A percentile compares a stretch with the other conserved stretches of the same genome.
Conservation (phyloP, 1,140 invertebrate genomes). For the Lamellibrachia luymesi region DNA sequence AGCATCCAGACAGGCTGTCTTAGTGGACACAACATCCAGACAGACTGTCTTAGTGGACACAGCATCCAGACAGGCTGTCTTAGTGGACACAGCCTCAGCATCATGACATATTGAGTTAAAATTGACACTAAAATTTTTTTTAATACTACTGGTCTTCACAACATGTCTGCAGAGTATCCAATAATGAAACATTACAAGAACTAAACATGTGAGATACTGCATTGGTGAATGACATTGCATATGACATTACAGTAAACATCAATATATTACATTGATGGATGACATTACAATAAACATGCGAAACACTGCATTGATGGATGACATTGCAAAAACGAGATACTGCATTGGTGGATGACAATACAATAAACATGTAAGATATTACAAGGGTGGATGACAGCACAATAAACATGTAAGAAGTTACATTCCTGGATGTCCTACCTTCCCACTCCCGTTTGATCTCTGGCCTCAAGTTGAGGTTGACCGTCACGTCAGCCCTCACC, state of each 20-base stretch:
- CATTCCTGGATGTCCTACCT: conserved; percentile 52
- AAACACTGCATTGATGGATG: no score
- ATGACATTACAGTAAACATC: background rate
- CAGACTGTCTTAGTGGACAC: no score
- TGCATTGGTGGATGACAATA: background rate
- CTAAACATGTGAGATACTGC: no score
- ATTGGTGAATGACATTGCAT: no score
- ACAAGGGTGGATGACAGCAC: no score
- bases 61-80: no score
- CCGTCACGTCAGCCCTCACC: conserved; percentile 89
- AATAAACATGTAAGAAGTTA: no score
- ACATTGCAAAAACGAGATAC: background rate
- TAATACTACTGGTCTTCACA: background rate
- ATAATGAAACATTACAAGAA: background rate
- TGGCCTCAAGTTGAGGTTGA: conserved; percentile 79
- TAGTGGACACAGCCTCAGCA: no score
- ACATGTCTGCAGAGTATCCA: background rate
- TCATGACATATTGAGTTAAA: no score
- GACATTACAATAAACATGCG: background rate
- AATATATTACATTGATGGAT: background rate
- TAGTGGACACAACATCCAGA: no score
- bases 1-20: no score
- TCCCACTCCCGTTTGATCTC: conserved; percentile 98
- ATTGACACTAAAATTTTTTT: background rate
- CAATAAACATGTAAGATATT: background rate